Conservation (phyloP, 2,797 vertebrate genomes). For the Aphelocoma californica region DNA sequence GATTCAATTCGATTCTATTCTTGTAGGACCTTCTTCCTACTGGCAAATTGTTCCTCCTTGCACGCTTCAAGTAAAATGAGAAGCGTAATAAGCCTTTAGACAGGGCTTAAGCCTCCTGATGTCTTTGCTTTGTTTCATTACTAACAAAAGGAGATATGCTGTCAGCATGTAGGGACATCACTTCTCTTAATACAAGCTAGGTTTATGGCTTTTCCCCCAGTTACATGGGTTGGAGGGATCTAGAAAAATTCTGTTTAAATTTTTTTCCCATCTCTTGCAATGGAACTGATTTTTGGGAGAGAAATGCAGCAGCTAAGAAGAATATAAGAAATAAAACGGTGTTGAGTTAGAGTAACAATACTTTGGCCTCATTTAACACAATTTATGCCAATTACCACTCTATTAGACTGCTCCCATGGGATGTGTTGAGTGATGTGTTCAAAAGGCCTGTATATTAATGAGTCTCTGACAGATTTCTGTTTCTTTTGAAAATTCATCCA, state of each 20-base stretch:
- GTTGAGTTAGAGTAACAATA: neutral
- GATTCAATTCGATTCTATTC: neutral
- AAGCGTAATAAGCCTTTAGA: neutral
- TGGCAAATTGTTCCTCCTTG: neutral
- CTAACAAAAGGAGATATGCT: neutral
- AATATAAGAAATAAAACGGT: neutral
- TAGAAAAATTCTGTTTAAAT: neutral
- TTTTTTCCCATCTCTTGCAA: neutral
- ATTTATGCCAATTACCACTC: neutral
- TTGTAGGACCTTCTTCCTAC: neutral
- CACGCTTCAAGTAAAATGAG: neutral
- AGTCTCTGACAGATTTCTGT: neutral
- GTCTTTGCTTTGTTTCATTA: neutral
- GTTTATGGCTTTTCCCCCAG: neutral
- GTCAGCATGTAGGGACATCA: neutral
- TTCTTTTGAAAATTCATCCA: neutral
- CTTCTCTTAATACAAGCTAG: neutral
- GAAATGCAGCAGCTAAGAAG: neutral
- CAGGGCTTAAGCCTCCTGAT: neutral
- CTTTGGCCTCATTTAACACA: neutral
- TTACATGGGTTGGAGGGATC: rapidly evolving
- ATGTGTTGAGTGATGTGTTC: neutral
- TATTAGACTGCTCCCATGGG: neutral
- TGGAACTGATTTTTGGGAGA: neutral
- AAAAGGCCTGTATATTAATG: neutral